Evolutionary conservation across 2,888 invertebrate genomes (phyloP), one percentile per base, ranked within the genome.

Genomic region (Sarcophaga rosellei): DNA sequence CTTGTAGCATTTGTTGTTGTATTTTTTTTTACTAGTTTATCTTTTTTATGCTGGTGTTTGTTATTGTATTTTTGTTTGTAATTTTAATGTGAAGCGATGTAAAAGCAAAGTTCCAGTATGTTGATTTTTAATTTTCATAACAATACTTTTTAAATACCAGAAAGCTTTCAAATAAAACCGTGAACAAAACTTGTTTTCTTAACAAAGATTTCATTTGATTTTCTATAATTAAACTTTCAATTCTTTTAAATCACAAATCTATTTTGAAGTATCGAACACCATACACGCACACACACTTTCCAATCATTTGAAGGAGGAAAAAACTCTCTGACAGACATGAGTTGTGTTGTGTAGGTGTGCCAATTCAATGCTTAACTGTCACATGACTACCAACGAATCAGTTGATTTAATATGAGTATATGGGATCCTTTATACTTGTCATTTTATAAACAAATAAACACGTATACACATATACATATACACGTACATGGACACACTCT

Each of bases 351-450:
- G 53, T 20, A 47, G 53, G 62, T 21, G 53, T 35, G 53, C 17
- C 53, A 53, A 53, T 53, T 53, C 53, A 53, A 17, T 70, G 63
- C 63, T 15, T 70, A 44, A 23, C 17, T 53, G 53, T 17, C 53
- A 53, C 12, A 3, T 53, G 53, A 53, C 53, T 15, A 53, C 57
- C 17, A 66, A 57, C 35, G 53, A 65, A 35, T 1, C 44, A 76
- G 21, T 59, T 76, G 66, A 66, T 66, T 65, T 76, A 70, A 11
- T 63, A 44, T 72, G 70, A 53, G 53, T 53, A 15, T 59, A 6
- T 63, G 25, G 44, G 63, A 65, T 65, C 70, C 72, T 23, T 72
- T 25, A 45, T 57, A 68, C 61, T 20, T 68, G 66, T 81, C 73
- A 74, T 73, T 47, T 35, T 23, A 11, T 23, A 47, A 15, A 23